phyloP scores from a whole-genome alignment of 2,888 invertebrate species.

The Sesia apiformis region DNA sequence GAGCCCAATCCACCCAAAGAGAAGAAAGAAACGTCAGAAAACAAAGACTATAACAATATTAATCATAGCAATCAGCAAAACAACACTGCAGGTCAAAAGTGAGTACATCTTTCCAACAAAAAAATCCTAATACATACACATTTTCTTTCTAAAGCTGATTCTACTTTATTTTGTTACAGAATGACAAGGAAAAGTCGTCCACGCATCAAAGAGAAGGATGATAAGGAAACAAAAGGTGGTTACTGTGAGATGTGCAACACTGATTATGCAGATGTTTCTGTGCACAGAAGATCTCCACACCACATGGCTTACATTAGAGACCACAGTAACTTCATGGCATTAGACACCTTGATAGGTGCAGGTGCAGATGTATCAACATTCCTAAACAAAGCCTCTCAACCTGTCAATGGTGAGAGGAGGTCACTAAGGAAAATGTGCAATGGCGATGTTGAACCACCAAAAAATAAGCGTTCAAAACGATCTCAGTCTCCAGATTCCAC shows the following conservation, averaged over 20 bases:
- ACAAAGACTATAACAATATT: constrained; percentile 26
- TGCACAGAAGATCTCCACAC: constrained; percentile 82
- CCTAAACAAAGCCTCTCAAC: constrained; percentile 72
- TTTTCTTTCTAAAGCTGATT: background rate
- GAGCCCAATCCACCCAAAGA: constrained; percentile 55
- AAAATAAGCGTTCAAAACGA: constrained; percentile 34
- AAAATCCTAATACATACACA: background rate
- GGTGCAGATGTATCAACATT: constrained; percentile 81
- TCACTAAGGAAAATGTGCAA: constrained; percentile 55
- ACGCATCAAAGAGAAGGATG: constrained; percentile 56
- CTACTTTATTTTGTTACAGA: constrained; percentile 32
- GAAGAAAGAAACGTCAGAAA: constrained; percentile 43
- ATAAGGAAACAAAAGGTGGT: constrained; percentile 70
- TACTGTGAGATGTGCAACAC: constrained; percentile 88
- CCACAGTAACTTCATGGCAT: constrained; percentile 81
- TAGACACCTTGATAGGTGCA: constrained; percentile 81
- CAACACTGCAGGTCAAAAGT: constrained; percentile 37
- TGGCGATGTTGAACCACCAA: constrained; percentile 37
- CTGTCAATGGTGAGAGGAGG: constrained; percentile 44
- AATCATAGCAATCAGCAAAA: constrained; percentile 22
- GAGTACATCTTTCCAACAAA: constrained; percentile 18
- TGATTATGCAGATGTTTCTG: constrained; percentile 80
- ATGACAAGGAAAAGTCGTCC: constrained; percentile 73
- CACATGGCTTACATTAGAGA: constrained; percentile 84
- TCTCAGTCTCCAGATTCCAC: constrained; percentile 46